Conservation (phyloP, 2,888 invertebrate genomes). For the Hydriomena furcata region DNA sequence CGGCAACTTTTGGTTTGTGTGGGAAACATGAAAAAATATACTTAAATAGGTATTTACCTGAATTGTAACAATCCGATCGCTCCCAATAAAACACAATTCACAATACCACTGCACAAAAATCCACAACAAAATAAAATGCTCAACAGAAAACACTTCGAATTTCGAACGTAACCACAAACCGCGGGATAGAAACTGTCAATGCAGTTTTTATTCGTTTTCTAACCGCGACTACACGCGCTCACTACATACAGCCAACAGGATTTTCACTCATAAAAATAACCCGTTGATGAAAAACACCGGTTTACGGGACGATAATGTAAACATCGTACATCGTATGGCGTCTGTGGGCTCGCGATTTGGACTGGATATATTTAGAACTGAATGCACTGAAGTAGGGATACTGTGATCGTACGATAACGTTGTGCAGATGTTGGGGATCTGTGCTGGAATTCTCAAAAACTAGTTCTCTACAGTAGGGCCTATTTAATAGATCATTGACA, state of each 20-base stretch:
- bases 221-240: conserved; percentile 32
- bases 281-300: conserved; percentile 58
- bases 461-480: conserved; percentile 18
- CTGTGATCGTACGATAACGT: conserved; percentile 56
- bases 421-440: conserved; percentile 56
- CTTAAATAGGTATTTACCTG: conserved; percentile 20
- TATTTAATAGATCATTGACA: no score
- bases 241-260: conserved; percentile 38
- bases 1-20: no score
- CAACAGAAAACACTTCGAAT: conserved; percentile 23
- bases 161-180: conserved; percentile 23
- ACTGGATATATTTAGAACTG: conserved; percentile 76
- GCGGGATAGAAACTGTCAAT: conserved; percentile 20
- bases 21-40: no score
- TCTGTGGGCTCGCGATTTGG: conserved; percentile 71
- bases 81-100: conserved; percentile 13
- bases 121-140: conserved; percentile 10
- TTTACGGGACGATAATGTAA: conserved; percentile 51
- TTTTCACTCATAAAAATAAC: conserved; percentile 70
- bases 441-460: conserved; percentile 15
- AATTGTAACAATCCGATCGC: conserved; percentile 24
- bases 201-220: conserved; percentile 15
- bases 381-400: conserved; percentile 50
- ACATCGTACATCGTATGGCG: conserved; percentile 61
- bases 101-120: conserved; percentile 19